A percentile compares a stretch with the other conserved stretches of the same genome.
Evolutionary conservation across 2,888 invertebrate genomes (phyloP).

Genomic region (Mechanitis messenoides): DNA sequence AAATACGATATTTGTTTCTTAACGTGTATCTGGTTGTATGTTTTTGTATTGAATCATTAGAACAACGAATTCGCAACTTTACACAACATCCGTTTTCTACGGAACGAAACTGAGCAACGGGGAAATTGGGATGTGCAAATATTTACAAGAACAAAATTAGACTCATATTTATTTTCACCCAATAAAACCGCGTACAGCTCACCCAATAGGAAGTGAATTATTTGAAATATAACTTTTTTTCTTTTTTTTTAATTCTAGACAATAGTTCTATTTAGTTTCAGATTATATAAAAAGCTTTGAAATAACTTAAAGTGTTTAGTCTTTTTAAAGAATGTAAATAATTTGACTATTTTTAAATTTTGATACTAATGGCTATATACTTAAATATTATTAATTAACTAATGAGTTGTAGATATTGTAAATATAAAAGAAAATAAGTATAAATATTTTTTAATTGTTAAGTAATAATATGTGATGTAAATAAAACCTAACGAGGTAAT

Average conservation of each 20-base stretch:
- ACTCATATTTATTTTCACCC: conserved; percentile 2
- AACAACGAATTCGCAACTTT: conserved; percentile 15
- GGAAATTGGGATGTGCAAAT: conserved; percentile 24
- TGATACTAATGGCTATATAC: no score
- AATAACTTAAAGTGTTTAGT: background rate
- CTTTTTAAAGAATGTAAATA: no score
- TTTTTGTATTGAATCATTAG: conserved; percentile 3
- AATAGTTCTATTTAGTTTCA: background rate
- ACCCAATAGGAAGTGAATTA: conserved; percentile 1
- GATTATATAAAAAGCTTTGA: background rate
- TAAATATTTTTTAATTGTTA: background rate
- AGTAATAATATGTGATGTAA: background rate
- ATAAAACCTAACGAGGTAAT: conserved; percentile 8
- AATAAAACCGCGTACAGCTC: background rate
- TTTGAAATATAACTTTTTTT: background rate
- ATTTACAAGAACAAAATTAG: conserved; percentile 21
- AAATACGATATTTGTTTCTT: no score
- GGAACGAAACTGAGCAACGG: conserved; percentile 40
- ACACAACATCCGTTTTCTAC: conserved; percentile 26
- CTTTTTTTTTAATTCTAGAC: background rate
- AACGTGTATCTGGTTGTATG: no score
- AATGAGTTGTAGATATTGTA: background rate
- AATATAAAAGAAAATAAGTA: background rate
- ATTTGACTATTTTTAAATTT: no score
- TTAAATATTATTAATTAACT: no score